Conservation (phyloP, 2,888 invertebrate genomes). For the Sinodicranocentrus sp. region DNA sequence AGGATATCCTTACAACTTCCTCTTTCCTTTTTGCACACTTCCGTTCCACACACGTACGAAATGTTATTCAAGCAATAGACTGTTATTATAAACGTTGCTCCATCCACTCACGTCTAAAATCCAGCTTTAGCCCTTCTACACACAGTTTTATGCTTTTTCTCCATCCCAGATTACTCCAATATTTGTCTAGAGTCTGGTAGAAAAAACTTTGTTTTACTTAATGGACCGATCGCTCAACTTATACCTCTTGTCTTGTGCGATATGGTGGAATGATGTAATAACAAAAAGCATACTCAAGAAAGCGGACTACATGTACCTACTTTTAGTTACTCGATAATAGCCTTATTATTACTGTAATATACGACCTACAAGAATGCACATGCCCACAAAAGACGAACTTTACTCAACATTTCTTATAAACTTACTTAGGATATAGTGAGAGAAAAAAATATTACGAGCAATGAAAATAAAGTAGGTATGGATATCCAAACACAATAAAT, state of each 20-base stretch:
- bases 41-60: neutral
- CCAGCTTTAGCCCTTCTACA: neutral
- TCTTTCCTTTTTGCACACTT: neutral
- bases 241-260: slow-evolving; percentile 43
- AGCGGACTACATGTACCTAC: slow-evolving; percentile 18
- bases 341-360: no score
- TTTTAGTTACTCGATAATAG: neutral
- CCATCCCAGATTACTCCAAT: neutral
- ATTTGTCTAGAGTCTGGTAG: neutral
- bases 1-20: slow-evolving; percentile 10
- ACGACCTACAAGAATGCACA: neutral
- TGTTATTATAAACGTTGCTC: neutral
- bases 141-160: neutral
- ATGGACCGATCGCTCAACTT: slow-evolving; percentile 54
- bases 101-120: neutral
- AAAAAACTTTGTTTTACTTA: slow-evolving; percentile 53
- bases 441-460: neutral
- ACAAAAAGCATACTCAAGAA: slow-evolving; percentile 27
- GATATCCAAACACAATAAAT: slow-evolving; percentile 11
- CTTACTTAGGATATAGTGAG: neutral
- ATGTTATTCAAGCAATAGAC: no score
- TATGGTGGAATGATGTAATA: slow-evolving; percentile 59
- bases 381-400: neutral
- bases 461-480: neutral
- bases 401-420: neutral